A percentile compares a stretch with the other conserved stretches of the same genome.
phyloP scores from a whole-genome alignment of 2,113 vertebrate species.

The Tachuris rubrigastra region DNA sequence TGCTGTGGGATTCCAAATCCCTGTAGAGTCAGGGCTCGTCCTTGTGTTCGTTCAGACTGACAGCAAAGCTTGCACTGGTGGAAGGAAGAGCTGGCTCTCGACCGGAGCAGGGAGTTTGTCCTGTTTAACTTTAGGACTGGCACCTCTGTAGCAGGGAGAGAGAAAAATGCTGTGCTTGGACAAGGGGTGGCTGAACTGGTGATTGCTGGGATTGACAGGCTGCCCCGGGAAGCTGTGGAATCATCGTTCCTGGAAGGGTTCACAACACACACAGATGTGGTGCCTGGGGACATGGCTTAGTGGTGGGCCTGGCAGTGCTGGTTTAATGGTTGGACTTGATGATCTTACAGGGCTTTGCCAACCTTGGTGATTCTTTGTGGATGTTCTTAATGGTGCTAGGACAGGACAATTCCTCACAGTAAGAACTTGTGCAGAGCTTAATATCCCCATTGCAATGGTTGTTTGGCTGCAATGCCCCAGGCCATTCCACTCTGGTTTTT shows the following conservation, averaged over 20 bases:
- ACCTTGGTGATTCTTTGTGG: neutral
- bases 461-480: neutral
- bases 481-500: neutral
- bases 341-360: neutral
- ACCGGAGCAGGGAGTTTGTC: neutral
- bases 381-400: neutral
- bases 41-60: rapidly evolving
- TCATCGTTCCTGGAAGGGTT: neutral
- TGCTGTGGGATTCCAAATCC: neutral
- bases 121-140: neutral
- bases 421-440: neutral
- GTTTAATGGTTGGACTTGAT: neutral
- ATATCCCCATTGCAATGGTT: neutral
- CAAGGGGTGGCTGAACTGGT: neutral
- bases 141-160: neutral
- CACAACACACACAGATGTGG: neutral
- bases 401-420: neutral
- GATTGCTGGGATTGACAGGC: neutral
- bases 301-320: neutral
- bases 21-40: rapidly evolving
- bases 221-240: neutral
- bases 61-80: neutral
- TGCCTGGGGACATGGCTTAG: neutral
- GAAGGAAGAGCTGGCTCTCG: neutral
- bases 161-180: neutral